Evolutionary conservation across 1,140 invertebrate genomes (phyloP).

Genomic region (Pteromalus puparum): DNA sequence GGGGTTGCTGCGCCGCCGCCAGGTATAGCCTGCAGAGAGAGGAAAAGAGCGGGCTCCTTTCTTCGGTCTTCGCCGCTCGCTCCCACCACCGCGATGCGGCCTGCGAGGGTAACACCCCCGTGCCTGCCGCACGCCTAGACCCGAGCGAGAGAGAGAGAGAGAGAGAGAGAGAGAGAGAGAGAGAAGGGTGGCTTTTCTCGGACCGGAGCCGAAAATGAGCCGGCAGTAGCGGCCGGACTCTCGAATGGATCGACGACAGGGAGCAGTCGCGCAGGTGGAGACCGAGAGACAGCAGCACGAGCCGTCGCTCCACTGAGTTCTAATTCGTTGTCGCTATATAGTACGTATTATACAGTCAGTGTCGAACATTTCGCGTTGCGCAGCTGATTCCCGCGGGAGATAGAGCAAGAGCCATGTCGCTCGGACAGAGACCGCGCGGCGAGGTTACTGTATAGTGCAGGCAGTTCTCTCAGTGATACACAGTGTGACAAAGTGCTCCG

Average conservation of each 20-base stretch:
- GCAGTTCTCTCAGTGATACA: not conserved
- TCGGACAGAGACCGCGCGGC: conserved; percentile 26
- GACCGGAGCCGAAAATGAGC: conserved; percentile 21
- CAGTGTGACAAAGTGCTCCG: not conserved
- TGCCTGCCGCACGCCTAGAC: conserved; percentile 30
- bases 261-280: conserved; percentile 33
- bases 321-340: not conserved
- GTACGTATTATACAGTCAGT: too few relatives aligned
- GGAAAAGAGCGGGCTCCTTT: conserved; percentile 11
- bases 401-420: conserved; percentile 1
- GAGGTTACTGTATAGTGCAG: conserved; percentile 20
- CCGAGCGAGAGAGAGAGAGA: conserved; percentile 53
- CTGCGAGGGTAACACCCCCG: conserved; percentile 45
- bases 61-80: not conserved
- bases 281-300: conserved; percentile 3
- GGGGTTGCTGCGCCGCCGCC: not conserved
- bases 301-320: too few relatives aligned
- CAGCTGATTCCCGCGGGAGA: not conserved
- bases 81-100: conserved; percentile 31
- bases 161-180: conserved; percentile 54
- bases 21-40: conserved; percentile 6
- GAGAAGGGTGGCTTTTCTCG: conserved; percentile 51
- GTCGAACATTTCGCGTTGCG: not conserved
- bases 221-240: conserved; percentile 48
- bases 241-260: conserved; percentile 33